phyloP scores from a whole-genome alignment of 2,113 vertebrate genomes.

The Anolis sagrei region DNA sequence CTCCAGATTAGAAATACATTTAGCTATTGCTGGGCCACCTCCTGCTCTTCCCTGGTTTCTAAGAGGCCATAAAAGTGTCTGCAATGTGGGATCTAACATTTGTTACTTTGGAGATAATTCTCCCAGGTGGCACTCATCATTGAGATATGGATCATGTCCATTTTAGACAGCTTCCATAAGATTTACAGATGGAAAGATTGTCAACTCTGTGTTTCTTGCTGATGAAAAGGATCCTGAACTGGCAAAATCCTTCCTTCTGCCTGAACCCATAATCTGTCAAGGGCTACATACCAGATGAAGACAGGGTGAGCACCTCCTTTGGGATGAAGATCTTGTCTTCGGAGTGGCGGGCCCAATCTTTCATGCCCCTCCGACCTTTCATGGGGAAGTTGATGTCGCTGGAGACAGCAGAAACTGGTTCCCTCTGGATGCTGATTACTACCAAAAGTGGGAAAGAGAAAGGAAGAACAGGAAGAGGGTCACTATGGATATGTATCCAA shows the following conservation, averaged over 20 bases:
- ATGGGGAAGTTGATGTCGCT: constrained; percentile 98
- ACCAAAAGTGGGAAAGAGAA: background rate
- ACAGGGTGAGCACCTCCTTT: constrained; percentile 92
- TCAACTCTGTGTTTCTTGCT: too few species aligned
- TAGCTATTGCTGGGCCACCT: too few species aligned
- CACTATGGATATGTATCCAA: background rate
- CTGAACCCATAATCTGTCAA: background rate
- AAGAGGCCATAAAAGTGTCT: too few species aligned
- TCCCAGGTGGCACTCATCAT: too few species aligned
- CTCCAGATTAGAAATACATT: too few species aligned
- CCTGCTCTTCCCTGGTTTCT: too few species aligned
- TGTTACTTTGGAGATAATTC: too few species aligned
- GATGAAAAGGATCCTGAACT: too few species aligned
- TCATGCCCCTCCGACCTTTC: constrained; percentile 96
- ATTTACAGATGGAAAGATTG: too few species aligned
- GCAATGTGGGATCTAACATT: too few species aligned
- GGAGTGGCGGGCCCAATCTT: constrained; percentile 95
- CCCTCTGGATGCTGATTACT: constrained; percentile 97
- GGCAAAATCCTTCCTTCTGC: background rate
- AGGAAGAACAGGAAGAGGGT: background rate
- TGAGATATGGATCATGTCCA: too few species aligned
- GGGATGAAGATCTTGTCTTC: constrained; percentile 98
- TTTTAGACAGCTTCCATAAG: too few species aligned
- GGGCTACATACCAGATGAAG: constrained; percentile 81
- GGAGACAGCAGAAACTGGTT: constrained; percentile 94